Conservation (phyloP, 2,797 vertebrate species). For the Myotis findleyi region DNA sequence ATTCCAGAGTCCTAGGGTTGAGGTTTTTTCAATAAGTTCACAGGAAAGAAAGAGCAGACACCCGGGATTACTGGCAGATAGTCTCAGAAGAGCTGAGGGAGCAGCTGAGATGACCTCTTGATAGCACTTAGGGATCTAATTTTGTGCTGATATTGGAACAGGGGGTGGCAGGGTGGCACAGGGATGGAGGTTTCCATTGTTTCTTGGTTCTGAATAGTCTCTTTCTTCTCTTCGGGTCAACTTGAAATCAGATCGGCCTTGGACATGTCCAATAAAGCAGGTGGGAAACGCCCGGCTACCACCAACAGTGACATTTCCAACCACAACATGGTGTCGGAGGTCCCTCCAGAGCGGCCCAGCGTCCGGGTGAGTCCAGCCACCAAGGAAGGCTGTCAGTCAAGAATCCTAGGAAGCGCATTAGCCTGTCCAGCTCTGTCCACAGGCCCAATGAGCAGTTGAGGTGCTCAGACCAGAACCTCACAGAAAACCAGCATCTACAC, state of each 20-base stretch:
- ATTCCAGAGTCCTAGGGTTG: not conserved
- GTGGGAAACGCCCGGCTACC: slow-evolving; percentile 85
- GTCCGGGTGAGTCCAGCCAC: slow-evolving; percentile 89
- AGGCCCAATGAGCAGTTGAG: not conserved
- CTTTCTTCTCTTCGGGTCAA: slow-evolving; percentile 28
- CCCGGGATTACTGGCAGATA: not conserved
- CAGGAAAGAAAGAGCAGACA: not conserved
- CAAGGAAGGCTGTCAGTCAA: not conserved
- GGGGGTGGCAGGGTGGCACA: not conserved
- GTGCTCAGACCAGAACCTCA: not conserved
- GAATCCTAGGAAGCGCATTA: not conserved
- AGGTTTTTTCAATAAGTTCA: not conserved
- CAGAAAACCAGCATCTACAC: not conserved
- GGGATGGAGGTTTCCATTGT: not conserved
- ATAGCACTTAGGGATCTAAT: not conserved
- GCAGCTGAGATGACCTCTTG: not conserved
- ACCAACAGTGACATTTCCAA: slow-evolving; percentile 87
- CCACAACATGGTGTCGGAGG: slow-evolving; percentile 93
- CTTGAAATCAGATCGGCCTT: slow-evolving; percentile 84
- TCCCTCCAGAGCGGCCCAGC: slow-evolving; percentile 89
- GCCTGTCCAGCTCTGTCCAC: not conserved
- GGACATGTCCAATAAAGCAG: slow-evolving; percentile 94
- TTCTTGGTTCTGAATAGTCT: slow-evolving; percentile 28
- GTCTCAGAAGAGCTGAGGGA: not conserved
- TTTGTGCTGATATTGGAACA: not conserved